A percentile compares a stretch with the other conserved stretches of the same genome.
Conservation (phyloP, 1,140 invertebrate genomes). For the Sycobia sp. region DNA sequence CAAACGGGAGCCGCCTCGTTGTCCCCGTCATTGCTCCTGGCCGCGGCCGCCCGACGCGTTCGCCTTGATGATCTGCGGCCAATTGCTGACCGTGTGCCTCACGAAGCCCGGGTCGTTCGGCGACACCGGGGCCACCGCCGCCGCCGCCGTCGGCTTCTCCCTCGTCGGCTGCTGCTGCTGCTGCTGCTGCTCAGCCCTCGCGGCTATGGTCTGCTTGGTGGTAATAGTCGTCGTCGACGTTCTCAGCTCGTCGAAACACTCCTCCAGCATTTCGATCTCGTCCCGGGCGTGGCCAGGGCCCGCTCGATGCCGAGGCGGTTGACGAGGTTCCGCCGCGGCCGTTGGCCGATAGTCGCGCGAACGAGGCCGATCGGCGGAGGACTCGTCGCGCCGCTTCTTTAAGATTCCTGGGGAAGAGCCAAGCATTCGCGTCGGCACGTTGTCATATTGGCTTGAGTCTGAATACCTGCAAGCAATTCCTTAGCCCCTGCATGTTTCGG, state of each 20-base stretch:
- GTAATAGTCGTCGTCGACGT: conserved; percentile 60
- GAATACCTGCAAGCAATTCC: conserved; percentile 51
- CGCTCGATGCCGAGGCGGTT: conserved; percentile 1
- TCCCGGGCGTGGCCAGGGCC: conserved; percentile 40
- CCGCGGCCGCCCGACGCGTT: background rate
- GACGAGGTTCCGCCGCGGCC: conserved; percentile 45
- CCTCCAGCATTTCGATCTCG: conserved; percentile 57
- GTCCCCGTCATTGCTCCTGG: background rate
- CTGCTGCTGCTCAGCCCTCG: conserved; percentile 43
- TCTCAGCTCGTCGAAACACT: conserved; percentile 58
- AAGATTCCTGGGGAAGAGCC: conserved; percentile 48
- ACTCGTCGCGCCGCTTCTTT: conserved; percentile 52
- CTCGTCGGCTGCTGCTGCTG: background rate
- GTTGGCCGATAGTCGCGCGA: conserved; percentile 42
- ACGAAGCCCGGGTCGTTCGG: conserved; percentile 73
- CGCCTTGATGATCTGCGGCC: conserved; percentile 54
- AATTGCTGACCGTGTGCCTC: conserved; percentile 70
- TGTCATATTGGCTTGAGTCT: conserved; percentile 59
- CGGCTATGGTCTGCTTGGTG: no score
- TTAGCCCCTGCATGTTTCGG: conserved; percentile 29
- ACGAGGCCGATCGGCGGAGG: conserved; percentile 50
- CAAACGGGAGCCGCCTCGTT: no score
- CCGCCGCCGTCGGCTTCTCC: background rate
- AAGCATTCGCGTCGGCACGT: conserved; percentile 56
- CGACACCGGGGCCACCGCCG: conserved; percentile 51